These are phyloP conservation scores for Sinocyclocheilus maitianheensis DNA, from an alignment of 2,113 vertebrate genomes.

Conservation along the genomic window DNA sequence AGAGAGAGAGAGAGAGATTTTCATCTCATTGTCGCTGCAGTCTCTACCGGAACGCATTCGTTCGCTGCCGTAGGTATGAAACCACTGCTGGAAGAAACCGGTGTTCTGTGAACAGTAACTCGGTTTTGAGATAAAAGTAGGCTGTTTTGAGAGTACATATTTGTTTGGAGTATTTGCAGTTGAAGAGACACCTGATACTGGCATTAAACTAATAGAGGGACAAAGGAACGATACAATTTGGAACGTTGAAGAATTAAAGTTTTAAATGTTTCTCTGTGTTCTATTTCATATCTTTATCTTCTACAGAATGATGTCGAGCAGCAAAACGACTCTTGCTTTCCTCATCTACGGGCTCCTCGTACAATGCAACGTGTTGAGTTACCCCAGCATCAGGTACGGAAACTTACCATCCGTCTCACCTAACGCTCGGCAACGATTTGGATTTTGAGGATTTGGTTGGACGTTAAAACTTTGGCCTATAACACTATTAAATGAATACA, in stretches of 20 bases:
- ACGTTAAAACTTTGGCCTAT: background rate
- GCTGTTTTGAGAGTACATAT: background rate
- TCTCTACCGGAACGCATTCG: constrained; percentile 67
- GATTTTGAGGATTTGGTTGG: background rate
- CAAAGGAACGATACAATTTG: background rate
- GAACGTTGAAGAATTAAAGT: background rate
- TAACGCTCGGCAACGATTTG: background rate
- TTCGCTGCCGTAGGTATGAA: constrained; percentile 69
- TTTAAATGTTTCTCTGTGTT: background rate
- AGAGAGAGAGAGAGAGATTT: constrained; percentile 41
- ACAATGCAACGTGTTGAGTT: constrained; percentile 88
- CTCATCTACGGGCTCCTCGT: constrained; percentile 93
- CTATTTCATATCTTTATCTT: constrained; percentile 51
- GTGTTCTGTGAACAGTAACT: background rate
- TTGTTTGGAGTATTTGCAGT: no score
- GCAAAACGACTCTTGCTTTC: constrained; percentile 87
- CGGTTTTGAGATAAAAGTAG: background rate
- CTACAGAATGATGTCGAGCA: constrained; percentile 89
- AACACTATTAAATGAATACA: background rate
- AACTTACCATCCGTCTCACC: background rate
- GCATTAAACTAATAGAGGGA: background rate
- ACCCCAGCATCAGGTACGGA: constrained; percentile 87
- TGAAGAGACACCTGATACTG: constrained; percentile 5
- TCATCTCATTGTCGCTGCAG: constrained; percentile 72
- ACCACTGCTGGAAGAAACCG: background rate